These are phyloP conservation scores for Cygnus olor DNA, from an alignment of 2,797 vertebrate genomes.

Conservation along the genomic window DNA sequence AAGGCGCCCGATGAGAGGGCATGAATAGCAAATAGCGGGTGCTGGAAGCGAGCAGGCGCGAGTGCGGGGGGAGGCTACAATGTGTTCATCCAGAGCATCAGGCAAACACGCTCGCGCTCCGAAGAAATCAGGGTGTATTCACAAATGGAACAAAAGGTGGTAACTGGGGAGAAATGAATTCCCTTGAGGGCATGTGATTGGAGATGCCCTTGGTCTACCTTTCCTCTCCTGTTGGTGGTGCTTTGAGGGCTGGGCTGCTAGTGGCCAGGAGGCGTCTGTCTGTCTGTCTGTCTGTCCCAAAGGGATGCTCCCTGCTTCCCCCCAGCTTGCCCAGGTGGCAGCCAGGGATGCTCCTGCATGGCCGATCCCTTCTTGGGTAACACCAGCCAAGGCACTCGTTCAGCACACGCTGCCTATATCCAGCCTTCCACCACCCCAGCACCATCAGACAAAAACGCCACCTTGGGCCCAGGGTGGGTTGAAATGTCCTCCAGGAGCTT, in stretches of 20 bases:
- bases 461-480: not conserved
- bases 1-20: constrained; percentile 23
- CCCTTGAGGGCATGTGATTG: not conserved
- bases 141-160: constrained; percentile 37
- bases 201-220: not conserved
- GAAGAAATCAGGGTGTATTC: constrained; percentile 59
- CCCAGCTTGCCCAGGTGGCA: not conserved
- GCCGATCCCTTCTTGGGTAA: not conserved
- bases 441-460: not conserved
- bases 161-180: constrained; percentile 39
- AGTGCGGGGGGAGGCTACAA: not conserved
- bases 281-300: not conserved
- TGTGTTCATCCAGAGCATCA: constrained; percentile 14
- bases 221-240: not conserved
- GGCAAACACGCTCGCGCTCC: not conserved
- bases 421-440: not conserved
- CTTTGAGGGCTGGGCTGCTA: not conserved
- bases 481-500: not conserved
- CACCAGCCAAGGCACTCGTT: not conserved
- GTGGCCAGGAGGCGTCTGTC: not conserved
- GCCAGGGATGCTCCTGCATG: not conserved
- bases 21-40: constrained; percentile 44
- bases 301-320: not conserved
- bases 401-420: not conserved
- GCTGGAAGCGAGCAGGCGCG: not conserved